Conservation (phyloP, 2,888 invertebrate species). For the Nephrotoma flavescens region DNA sequence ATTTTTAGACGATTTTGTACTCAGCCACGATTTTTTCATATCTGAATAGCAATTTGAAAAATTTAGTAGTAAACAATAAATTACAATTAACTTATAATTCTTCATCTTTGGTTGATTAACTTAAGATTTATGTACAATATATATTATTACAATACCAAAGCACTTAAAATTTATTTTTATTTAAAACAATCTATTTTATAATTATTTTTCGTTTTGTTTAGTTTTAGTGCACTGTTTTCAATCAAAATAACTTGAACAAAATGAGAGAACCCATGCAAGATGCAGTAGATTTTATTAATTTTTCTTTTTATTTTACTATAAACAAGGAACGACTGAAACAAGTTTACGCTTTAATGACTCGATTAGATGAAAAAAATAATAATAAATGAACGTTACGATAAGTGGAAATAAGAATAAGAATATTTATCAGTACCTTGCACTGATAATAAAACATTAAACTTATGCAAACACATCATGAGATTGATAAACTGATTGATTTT, state of each 20-base stretch:
- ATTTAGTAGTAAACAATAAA: neutral
- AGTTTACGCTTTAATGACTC: slow-evolving; percentile 1
- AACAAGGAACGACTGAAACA: neutral
- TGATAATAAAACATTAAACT: neutral
- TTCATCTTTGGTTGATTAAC: neutral
- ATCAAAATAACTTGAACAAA: neutral
- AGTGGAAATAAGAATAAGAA: neutral
- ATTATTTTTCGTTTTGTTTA: neutral
- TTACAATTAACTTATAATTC: neutral
- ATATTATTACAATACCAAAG: neutral
- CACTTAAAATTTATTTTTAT: neutral
- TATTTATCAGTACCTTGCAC: neutral
- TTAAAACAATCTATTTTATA: neutral
- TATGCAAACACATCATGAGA: neutral
- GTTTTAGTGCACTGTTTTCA: neutral
- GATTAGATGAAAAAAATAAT: neutral
- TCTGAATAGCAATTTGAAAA: neutral
- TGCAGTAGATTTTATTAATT: slow-evolving; percentile 1
- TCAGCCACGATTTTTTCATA: slow-evolving; percentile 9
- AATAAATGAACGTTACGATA: neutral
- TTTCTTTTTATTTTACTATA: neutral
- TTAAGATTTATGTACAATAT: neutral
- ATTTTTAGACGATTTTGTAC: neutral
- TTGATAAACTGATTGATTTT: too few species aligned
- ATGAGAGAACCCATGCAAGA: neutral